phyloP scores from a whole-genome alignment of 2,797 vertebrate species.

The Macropus fuliginosus region DNA sequence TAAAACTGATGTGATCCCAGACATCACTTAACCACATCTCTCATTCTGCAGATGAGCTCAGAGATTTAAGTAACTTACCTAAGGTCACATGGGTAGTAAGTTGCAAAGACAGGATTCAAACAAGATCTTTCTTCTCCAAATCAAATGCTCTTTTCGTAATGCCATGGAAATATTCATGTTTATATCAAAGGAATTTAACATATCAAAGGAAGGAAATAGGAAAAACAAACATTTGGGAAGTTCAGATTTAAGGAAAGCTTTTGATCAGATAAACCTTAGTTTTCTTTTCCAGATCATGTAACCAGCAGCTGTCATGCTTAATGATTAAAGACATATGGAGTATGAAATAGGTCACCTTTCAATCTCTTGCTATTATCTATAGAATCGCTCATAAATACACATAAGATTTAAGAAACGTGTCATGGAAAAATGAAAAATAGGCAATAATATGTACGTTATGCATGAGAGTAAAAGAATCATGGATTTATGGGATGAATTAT shows the following conservation, averaged over 20 bases:
- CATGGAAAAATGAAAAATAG: neutral
- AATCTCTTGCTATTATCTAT: neutral
- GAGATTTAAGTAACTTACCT: neutral
- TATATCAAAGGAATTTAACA: neutral
- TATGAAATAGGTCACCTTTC: neutral
- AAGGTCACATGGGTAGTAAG: neutral
- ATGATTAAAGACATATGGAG: neutral
- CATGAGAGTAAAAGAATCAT: neutral
- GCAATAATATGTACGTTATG: neutral
- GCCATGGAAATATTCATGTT: neutral
- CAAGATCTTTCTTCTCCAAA: neutral
- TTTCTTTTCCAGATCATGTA: neutral
- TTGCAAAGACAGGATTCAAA: neutral
- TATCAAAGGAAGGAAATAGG: neutral
- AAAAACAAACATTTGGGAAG: neutral
- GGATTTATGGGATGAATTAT: neutral
- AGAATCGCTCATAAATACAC: neutral
- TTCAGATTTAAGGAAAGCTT: neutral
- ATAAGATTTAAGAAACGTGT: neutral
- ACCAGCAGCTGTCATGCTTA: neutral
- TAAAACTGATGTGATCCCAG: neutral
- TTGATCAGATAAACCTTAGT: neutral
- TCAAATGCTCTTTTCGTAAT: neutral
- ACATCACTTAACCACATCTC: neutral
- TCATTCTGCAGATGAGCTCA: neutral